These are phyloP conservation scores for Cydia pomonella DNA, from an alignment of 1,140 invertebrate species.

Conservation along the genomic window DNA sequence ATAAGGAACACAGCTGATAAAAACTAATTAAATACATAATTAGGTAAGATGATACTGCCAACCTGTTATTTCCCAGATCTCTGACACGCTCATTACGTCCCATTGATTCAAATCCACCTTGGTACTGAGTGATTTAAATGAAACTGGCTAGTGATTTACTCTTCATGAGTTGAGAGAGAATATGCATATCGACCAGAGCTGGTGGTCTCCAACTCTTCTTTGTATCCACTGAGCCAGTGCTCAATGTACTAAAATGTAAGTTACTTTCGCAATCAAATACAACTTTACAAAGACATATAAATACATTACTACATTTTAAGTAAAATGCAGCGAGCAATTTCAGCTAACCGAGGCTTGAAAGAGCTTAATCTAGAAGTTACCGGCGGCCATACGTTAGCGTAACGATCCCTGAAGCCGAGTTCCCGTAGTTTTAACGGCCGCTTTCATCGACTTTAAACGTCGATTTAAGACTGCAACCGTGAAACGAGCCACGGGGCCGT, in stretches of 20 bases:
- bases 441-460: constrained; percentile 32
- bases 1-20: too few species aligned
- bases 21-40: too few species aligned
- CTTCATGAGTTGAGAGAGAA: too few species aligned
- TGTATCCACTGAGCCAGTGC: too few species aligned
- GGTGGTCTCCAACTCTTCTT: too few species aligned
- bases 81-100: too few species aligned
- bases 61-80: too few species aligned
- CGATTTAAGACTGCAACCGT: constrained; percentile 26
- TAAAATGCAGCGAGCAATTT: constrained; percentile 22
- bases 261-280: not conserved
- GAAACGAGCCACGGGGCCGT: not conserved
- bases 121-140: too few species aligned
- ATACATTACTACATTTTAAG: constrained; percentile 15
- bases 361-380: constrained; percentile 27
- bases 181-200: too few species aligned
- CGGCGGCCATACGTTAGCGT: constrained; percentile 39
- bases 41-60: too few species aligned
- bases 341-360: constrained; percentile 31
- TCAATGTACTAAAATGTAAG: not conserved
- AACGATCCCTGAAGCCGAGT: constrained; percentile 49
- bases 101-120: too few species aligned
- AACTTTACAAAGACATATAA: not conserved
- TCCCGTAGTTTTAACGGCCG: constrained; percentile 27
- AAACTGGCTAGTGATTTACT: too few species aligned